Percentiles rank a stretch among this genome's conserved stretches.
Conservation (phyloP, 2,113 vertebrate genomes). For the Lonchura striata region DNA sequence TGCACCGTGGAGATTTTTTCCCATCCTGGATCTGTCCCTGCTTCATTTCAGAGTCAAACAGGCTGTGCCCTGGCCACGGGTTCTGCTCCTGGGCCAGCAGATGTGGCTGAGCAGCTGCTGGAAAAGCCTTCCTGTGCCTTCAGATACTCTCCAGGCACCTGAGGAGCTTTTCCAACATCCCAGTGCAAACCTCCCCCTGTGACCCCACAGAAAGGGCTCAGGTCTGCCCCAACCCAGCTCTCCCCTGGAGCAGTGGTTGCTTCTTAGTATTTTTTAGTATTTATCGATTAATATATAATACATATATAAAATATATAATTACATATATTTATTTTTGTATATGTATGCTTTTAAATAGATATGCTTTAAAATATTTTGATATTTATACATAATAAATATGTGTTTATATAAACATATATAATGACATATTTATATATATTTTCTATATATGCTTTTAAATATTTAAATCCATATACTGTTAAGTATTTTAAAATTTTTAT, state of each 20-base stretch:
- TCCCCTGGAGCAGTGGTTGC: background rate
- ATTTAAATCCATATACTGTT: background rate
- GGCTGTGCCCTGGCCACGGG: accelerated
- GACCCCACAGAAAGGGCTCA: background rate
- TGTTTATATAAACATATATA: background rate
- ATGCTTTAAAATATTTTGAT: background rate
- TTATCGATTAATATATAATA: background rate
- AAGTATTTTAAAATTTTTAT: background rate
- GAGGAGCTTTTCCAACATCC: background rate
- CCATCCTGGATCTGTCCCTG: background rate
- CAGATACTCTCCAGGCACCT: background rate
- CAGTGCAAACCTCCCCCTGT: background rate
- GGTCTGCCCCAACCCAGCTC: background rate
- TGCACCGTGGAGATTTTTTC: background rate
- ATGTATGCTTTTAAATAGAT: background rate
- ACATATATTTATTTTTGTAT: too few species aligned
- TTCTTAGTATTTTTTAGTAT: background rate
- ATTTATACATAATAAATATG: background rate
- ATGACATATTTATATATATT: too few species aligned
- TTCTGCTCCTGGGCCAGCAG: background rate
- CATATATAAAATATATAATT: background rate
- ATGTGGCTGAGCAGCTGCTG: background rate
- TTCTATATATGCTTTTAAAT: background rate
- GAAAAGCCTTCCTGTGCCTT: background rate
- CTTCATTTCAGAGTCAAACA: background rate